Conservation (phyloP, 1,140 invertebrate species). For the Battus philenor region DNA sequence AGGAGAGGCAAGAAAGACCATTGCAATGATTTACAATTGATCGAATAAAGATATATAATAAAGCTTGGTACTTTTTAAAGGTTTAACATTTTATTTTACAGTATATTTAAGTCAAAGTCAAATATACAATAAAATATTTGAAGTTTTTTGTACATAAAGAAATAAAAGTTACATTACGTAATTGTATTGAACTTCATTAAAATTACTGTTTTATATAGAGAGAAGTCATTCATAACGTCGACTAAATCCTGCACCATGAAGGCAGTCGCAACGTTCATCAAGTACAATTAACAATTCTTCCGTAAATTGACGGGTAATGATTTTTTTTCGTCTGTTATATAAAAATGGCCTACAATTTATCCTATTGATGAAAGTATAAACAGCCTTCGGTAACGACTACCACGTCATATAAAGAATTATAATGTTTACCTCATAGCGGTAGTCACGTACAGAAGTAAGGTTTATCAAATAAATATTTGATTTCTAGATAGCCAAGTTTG, state of each 20-base stretch:
- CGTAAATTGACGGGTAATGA: background rate
- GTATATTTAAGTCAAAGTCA: background rate
- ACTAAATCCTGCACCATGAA: background rate
- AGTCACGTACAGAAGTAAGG: too few relatives aligned
- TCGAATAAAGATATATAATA: conserved; percentile 3
- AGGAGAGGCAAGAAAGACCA: conserved; percentile 18
- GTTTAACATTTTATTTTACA: background rate
- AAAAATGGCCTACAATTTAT: too few relatives aligned
- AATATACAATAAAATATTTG: too few relatives aligned
- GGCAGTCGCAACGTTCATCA: background rate
- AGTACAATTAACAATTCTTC: background rate
- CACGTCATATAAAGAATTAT: too few relatives aligned
- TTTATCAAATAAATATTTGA: too few relatives aligned
- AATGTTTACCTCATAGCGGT: too few relatives aligned
- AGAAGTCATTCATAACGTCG: background rate
- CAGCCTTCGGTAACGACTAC: background rate
- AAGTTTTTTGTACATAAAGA: too few relatives aligned
- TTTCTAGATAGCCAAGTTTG: too few relatives aligned
- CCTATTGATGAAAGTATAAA: background rate
- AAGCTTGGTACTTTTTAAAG: background rate
- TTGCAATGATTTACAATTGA: conserved; percentile 25
- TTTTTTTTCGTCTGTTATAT: too few relatives aligned
- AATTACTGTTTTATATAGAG: background rate
- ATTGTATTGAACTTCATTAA: background rate
- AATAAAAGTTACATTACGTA: too few relatives aligned